Percentiles rank a stretch among this genome's conserved stretches.
Evolutionary conservation across 2,797 vertebrate genomes (phyloP).

Genomic region (Notoglanidium macrostoma): DNA sequence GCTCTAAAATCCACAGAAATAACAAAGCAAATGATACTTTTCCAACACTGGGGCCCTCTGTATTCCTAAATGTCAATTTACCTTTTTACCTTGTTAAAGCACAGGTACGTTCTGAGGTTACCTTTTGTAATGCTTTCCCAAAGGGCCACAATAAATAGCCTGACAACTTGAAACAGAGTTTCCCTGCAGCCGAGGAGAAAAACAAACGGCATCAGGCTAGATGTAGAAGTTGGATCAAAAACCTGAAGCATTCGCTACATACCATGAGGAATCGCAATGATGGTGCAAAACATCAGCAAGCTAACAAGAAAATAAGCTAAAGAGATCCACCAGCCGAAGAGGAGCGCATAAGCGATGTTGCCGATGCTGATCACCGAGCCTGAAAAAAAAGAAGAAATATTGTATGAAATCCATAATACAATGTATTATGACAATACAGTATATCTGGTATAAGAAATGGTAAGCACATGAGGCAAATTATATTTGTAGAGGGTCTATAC

Average conservation of each 20-base stretch:
- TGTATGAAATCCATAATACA: no score
- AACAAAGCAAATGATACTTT: background rate
- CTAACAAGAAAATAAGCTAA: conserved; percentile 78
- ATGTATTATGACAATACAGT: background rate
- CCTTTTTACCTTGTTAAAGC: no score
- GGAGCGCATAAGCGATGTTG: conserved; percentile 79
- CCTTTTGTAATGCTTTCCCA: conserved; percentile 80
- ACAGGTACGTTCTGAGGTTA: conserved; percentile 43
- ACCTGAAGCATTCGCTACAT: conserved; percentile 37
- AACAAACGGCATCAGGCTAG: background rate
- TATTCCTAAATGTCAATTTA: background rate
- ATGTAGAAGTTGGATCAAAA: background rate
- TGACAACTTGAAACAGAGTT: conserved; percentile 76
- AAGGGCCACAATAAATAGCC: conserved; percentile 86
- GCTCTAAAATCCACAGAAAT: background rate
- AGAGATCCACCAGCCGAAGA: conserved; percentile 90
- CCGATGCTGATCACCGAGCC: conserved; percentile 77
- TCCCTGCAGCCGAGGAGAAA: conserved; percentile 63
- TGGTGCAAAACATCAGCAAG: conserved; percentile 78
- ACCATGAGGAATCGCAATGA: conserved; percentile 82
- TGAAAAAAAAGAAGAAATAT: conserved; percentile 57
- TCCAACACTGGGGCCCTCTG: background rate
- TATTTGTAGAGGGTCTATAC: background rate
- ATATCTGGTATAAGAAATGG: background rate
- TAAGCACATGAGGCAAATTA: background rate